A percentile compares a stretch with the other conserved stretches of the same genome.
These are phyloP conservation scores for Melanotaenia duboulayi DNA, from an alignment of 2,113 vertebrate species.

Conservation along the genomic window DNA sequence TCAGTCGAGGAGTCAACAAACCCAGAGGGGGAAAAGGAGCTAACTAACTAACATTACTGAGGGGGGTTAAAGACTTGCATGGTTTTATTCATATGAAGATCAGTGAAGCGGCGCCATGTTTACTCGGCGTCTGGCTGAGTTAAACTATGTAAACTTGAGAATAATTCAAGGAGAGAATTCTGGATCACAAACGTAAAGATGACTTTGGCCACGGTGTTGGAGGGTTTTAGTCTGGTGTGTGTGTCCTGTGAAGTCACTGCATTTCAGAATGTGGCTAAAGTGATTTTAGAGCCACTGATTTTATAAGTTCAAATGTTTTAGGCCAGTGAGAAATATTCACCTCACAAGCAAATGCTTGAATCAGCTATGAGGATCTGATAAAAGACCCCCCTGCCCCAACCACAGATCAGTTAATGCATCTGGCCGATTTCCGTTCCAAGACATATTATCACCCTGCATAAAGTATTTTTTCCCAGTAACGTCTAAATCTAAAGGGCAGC, in stretches of 20 bases:
- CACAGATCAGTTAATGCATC: constrained; percentile 49
- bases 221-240: neutral
- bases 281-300: constrained; percentile 8
- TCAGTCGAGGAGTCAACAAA: constrained; percentile 75
- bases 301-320: constrained; percentile 7
- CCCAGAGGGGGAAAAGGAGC: constrained; percentile 36
- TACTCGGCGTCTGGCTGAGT: constrained; percentile 59
- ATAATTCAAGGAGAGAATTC: constrained; percentile 39
- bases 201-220: constrained; percentile 11
- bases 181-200: constrained; percentile 28
- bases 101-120: constrained; percentile 61
- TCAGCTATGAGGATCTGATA: constrained; percentile 58
- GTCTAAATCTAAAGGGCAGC: constrained; percentile 38
- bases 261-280: neutral
- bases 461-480: constrained; percentile 21
- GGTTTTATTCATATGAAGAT: constrained; percentile 64
- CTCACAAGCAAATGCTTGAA: constrained; percentile 24
- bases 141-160: constrained; percentile 48
- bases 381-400: constrained; percentile 21
- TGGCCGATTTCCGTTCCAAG: constrained; percentile 11
- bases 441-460: constrained; percentile 39
- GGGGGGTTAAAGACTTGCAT: constrained; percentile 59
- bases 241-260: constrained; percentile 9
- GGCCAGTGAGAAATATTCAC: constrained; percentile 46
- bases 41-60: constrained; percentile 55